These are phyloP conservation scores for Spialia ferax DNA, from an alignment of 2,888 invertebrate genomes.

Conservation along the genomic window DNA sequence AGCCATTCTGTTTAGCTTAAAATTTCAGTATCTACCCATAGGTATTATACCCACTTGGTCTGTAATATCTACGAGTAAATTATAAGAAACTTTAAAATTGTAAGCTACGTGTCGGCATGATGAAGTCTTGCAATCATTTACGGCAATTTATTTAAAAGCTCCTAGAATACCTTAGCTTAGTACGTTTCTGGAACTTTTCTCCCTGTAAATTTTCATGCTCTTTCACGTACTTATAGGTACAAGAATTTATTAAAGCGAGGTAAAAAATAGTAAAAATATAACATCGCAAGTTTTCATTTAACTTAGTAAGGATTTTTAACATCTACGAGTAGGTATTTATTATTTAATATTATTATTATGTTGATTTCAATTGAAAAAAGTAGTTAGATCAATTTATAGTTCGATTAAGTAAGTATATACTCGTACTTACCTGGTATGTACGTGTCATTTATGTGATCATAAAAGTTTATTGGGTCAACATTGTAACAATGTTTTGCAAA, in stretches of 20 bases:
- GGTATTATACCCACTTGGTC: not conserved
- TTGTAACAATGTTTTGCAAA: too few relatives aligned
- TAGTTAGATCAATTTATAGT: too few relatives aligned
- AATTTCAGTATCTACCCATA: not conserved
- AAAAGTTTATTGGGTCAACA: too few relatives aligned
- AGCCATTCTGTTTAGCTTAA: not conserved
- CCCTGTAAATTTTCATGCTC: not conserved
- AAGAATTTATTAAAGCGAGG: not conserved
- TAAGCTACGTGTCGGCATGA: conserved; percentile 18
- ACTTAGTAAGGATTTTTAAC: too few relatives aligned
- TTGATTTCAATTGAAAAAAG: too few relatives aligned
- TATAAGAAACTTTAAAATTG: conserved; percentile 7
- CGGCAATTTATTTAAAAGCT: conserved; percentile 28
- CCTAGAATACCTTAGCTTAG: conserved; percentile 1
- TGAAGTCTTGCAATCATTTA: conserved; percentile 20
- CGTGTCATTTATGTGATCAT: too few relatives aligned
- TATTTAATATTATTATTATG: too few relatives aligned
- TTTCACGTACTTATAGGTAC: too few relatives aligned
- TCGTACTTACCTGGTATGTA: too few relatives aligned
- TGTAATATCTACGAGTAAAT: conserved; percentile 9
- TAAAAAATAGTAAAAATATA: not conserved
- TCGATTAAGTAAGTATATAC: too few relatives aligned
- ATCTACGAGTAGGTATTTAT: too few relatives aligned
- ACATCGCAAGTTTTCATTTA: too few relatives aligned
- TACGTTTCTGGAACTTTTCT: conserved; percentile 14